Conservation (phyloP, 2,888 invertebrate genomes). For the Thalpophila matura region DNA sequence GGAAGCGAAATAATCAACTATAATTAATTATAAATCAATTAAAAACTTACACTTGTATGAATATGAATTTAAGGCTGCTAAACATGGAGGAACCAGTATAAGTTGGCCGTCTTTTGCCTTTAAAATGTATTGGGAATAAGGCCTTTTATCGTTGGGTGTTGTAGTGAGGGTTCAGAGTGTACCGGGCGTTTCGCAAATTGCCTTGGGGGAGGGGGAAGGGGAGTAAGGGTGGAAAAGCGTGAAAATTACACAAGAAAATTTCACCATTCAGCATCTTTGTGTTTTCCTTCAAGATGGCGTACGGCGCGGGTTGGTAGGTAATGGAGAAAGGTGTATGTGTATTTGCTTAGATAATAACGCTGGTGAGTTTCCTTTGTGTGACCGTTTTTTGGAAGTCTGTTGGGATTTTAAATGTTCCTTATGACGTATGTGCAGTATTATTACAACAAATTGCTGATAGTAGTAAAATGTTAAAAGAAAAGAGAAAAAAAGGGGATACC, state of each 20-base stretch:
- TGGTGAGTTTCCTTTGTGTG: background rate
- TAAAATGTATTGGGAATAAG: slow-evolving; percentile 42
- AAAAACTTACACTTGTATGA: slow-evolving; percentile 76
- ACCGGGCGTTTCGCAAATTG: slow-evolving; percentile 73
- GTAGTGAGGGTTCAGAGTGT: slow-evolving; percentile 54
- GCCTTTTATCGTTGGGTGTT: slow-evolving; percentile 26
- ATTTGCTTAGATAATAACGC: background rate
- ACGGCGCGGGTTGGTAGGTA: slow-evolving; percentile 50
- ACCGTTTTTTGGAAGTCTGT: no score
- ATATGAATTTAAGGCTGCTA: slow-evolving; percentile 70
- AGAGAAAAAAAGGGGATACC: no score
- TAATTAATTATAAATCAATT: slow-evolving; percentile 76
- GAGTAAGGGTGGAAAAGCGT: slow-evolving; percentile 81
- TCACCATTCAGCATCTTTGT: slow-evolving; percentile 90
- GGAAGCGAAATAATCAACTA: slow-evolving; percentile 51
- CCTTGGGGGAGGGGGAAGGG: slow-evolving; percentile 59
- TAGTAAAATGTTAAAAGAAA: no score
- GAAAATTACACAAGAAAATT: slow-evolving; percentile 91
- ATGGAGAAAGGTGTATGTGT: slow-evolving; percentile 63
- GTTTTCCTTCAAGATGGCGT: slow-evolving; percentile 90
- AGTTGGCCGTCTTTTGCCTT: slow-evolving; percentile 56
- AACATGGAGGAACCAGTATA: slow-evolving; percentile 56
- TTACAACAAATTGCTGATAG: no score
- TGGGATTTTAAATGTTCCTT: no score
- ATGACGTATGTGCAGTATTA: no score